These are phyloP conservation scores for Scolopax mira DNA, from an alignment of 2,113 vertebrate species.

Conservation along the genomic window DNA sequence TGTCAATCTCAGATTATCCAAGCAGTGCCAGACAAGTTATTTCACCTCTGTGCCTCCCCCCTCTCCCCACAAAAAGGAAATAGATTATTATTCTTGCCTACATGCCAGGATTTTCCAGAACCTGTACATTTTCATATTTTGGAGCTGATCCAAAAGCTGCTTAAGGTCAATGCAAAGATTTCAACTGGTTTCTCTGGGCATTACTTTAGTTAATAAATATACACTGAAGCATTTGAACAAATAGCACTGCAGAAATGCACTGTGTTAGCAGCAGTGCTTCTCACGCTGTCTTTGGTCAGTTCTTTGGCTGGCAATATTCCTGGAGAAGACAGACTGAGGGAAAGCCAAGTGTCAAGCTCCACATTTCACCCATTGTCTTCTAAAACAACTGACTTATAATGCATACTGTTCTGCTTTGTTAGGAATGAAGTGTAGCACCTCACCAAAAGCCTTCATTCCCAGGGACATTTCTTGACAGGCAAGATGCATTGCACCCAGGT, in stretches of 20 bases:
- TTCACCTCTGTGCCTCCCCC: not conserved
- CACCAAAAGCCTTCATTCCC: not conserved
- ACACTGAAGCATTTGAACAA: not conserved
- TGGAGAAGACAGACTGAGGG: not conserved
- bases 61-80: not conserved
- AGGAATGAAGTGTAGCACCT: not conserved
- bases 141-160: not conserved
- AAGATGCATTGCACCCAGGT: not conserved
- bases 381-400: constrained; percentile 1
- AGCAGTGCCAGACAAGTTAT: not conserved
- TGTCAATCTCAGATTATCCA: not conserved
- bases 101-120: not conserved
- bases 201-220: not conserved
- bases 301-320: not conserved
- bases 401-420: constrained; percentile 29
- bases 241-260: not conserved
- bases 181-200: not conserved
- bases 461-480: not conserved
- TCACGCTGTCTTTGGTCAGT: not conserved
- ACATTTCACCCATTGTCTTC: constrained; percentile 26
- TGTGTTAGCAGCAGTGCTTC: not conserved
- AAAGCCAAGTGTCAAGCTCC: constrained; percentile 7
- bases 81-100: not conserved
- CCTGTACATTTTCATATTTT: not conserved
- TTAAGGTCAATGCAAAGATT: not conserved